phyloP scores from a whole-genome alignment of 2,113 vertebrate species.

The Corythoichthys intestinalis region DNA sequence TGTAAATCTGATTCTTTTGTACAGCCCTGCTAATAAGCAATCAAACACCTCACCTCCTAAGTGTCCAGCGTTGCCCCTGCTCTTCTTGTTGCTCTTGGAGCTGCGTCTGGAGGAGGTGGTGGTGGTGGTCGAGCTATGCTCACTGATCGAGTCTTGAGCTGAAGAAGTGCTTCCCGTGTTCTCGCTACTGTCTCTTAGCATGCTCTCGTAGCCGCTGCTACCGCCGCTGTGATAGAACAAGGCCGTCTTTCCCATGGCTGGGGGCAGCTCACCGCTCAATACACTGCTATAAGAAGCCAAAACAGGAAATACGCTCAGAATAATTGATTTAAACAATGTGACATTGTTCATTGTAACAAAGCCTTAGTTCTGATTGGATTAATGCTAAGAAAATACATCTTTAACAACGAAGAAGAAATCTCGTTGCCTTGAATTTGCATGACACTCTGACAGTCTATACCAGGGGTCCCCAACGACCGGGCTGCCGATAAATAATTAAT shows the following conservation, averaged over 20 bases:
- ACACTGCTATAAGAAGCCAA: slow-evolving; percentile 81
- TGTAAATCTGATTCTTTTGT: neutral
- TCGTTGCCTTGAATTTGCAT: neutral
- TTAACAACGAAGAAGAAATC: neutral
- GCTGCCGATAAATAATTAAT: too few species aligned
- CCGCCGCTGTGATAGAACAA: slow-evolving; percentile 97
- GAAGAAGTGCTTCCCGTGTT: slow-evolving; percentile 94
- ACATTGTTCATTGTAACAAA: neutral
- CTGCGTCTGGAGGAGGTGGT: slow-evolving; percentile 82
- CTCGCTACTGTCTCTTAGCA: slow-evolving; percentile 97
- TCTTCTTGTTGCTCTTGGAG: slow-evolving; percentile 90
- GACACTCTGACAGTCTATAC: neutral
- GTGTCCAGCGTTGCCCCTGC: slow-evolving; percentile 83
- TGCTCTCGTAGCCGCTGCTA: slow-evolving; percentile 97
- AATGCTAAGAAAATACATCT: neutral
- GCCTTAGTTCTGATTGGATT: neutral
- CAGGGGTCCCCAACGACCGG: too few species aligned
- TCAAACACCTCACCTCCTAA: slow-evolving; percentile 1
- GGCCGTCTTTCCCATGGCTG: slow-evolving; percentile 95
- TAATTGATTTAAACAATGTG: neutral
- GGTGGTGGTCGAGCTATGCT: slow-evolving; percentile 84
- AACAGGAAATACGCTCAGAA: neutral
- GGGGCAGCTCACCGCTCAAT: slow-evolving; percentile 93
- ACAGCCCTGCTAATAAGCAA: neutral
- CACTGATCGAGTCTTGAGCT: slow-evolving; percentile 92